These are phyloP conservation scores for Troides aeacus DNA, from an alignment of 2,888 invertebrate species.

Conservation along the genomic window DNA sequence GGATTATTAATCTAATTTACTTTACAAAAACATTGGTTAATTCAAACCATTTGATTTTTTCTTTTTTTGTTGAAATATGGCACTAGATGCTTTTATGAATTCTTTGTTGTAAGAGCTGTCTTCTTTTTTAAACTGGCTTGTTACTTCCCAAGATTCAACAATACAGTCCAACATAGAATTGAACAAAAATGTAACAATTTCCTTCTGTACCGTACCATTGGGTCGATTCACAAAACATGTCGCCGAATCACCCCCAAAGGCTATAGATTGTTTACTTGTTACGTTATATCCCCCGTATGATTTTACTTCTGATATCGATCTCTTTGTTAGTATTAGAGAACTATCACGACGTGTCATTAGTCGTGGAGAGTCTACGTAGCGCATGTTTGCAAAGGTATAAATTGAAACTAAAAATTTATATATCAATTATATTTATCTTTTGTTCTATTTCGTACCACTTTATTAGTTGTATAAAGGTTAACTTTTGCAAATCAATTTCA, in stretches of 20 bases:
- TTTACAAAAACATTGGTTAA: background rate
- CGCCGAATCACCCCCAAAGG: constrained; percentile 45
- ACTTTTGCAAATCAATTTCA: too few relatives aligned
- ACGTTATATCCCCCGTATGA: background rate
- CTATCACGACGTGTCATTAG: constrained; percentile 66
- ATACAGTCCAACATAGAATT: constrained; percentile 65
- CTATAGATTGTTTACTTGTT: constrained; percentile 9
- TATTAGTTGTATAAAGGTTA: too few relatives aligned
- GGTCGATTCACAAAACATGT: constrained; percentile 39
- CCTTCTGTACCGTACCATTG: constrained; percentile 55
- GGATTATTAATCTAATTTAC: background rate
- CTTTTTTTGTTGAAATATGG: constrained; percentile 45
- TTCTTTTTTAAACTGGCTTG: constrained; percentile 45
- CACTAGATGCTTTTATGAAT: constrained; percentile 49
- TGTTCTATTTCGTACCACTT: background rate
- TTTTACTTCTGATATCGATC: constrained; percentile 23
- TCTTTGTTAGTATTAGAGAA: constrained; percentile 49
- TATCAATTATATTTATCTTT: background rate
- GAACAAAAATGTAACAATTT: constrained; percentile 61
- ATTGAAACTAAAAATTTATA: background rate
- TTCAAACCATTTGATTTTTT: constrained; percentile 44
- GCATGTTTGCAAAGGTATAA: constrained; percentile 46
- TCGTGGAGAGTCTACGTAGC: constrained; percentile 61
- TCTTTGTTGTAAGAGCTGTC: constrained; percentile 40
- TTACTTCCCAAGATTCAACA: constrained; percentile 63